A percentile compares a stretch with the other conserved stretches of the same genome.
phyloP scores from a whole-genome alignment of 2,888 invertebrate genomes.

The Brenthis ino region DNA sequence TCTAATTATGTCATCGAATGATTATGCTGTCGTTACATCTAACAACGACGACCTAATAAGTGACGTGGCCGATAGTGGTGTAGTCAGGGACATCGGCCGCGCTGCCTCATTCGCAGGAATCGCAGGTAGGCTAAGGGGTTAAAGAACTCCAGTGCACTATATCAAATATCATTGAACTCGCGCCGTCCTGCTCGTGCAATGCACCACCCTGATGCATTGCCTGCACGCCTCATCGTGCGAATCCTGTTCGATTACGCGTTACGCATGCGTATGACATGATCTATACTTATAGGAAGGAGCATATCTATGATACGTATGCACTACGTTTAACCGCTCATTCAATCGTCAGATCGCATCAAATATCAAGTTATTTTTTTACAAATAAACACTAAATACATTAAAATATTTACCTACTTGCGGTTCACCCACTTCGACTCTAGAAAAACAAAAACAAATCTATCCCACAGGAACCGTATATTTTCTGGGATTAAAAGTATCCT shows the following conservation, averaged over 20 bases:
- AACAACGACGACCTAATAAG: conserved; percentile 78
- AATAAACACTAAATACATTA: no score
- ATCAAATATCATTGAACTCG: conserved; percentile 82
- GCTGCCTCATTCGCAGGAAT: conserved; percentile 80
- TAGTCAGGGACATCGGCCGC: conserved; percentile 80
- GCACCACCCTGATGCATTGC: conserved; percentile 69
- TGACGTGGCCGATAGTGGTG: conserved; percentile 74
- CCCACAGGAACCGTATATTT: no score
- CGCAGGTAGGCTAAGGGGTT: conserved; percentile 83
- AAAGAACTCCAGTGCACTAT: conserved; percentile 81
- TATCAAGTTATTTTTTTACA: no score
- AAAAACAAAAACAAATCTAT: no score
- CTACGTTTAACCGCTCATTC: not conserved
- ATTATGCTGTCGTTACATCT: conserved; percentile 59
- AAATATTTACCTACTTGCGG: no score
- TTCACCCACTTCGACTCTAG: no score
- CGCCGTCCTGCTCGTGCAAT: conserved; percentile 67
- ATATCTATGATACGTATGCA: conserved; percentile 21
- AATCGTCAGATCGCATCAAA: no score
- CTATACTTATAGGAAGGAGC: conserved; percentile 44
- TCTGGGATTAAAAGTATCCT: no score
- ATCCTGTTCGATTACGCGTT: conserved; percentile 78
- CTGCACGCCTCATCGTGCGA: conserved; percentile 74
- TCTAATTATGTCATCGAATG: conserved; percentile 35
- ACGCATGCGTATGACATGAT: conserved; percentile 77